Conservation (phyloP, 2,113 vertebrate genomes). For the Chaetorhynchus papuensis region DNA sequence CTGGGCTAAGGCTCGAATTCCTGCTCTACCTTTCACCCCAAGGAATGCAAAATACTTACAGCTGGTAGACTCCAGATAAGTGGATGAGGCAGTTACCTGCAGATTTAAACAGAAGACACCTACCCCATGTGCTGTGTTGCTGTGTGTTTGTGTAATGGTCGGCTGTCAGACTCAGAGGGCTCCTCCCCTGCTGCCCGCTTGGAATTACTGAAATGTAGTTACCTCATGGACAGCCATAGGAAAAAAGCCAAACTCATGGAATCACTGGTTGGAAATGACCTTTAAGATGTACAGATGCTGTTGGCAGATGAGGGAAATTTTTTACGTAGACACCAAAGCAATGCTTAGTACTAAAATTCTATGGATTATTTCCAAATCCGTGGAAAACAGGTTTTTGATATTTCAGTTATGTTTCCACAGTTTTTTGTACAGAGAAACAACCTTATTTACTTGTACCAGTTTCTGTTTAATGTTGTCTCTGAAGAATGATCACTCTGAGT, state of each 20-base stretch:
- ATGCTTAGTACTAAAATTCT: background rate
- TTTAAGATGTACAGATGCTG: background rate
- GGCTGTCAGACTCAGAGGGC: background rate
- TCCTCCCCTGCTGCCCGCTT: background rate
- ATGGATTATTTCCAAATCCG: background rate
- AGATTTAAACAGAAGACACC: background rate
- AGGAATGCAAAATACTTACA: background rate
- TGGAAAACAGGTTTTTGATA: background rate
- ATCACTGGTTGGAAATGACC: background rate
- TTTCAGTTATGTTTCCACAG: background rate
- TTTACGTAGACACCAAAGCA: background rate
- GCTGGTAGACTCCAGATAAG: background rate
- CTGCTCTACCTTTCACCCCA: background rate
- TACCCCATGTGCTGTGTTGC: fast-evolving
- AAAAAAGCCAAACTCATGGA: background rate
- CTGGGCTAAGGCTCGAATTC: background rate
- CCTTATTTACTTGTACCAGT: background rate
- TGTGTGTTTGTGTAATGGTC: background rate
- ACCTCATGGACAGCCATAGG: background rate
- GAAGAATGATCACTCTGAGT: background rate
- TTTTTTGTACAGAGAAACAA: background rate
- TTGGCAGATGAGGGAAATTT: background rate
- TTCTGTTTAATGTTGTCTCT: background rate
- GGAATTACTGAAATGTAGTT: background rate
- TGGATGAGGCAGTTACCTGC: background rate